Base-by-base conservation (phyloP, 2,888 invertebrate genomes). In the Drosophila anceps region DNA sequence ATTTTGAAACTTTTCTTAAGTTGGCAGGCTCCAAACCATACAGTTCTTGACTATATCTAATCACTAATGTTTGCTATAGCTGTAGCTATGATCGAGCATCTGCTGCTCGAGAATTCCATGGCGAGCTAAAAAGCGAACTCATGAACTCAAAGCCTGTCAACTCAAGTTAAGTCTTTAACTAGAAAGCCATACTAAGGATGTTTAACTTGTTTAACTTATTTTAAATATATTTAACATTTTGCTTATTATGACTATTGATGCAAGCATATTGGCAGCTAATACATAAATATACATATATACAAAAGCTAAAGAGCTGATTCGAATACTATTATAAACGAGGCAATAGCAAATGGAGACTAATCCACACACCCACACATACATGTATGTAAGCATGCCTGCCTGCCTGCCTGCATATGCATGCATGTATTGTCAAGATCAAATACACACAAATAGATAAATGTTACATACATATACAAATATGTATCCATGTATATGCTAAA, bases 381-480 rank as follows among this genome's bases (percentile, higher is more conserved):
- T 37, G 35, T 51, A 35, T 72, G n/a, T n/a, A n/a, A n/a, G n/a
- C n/a, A n/a, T n/a, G n/a, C n/a, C n/a, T n/a, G n/a, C n/a, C n/a
- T n/a, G n/a, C n/a, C n/a, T n/a, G 31, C 20, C 41, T 57, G 54
- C 8, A 10, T 24, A 51, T 48, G 31, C 55, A 37, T 73, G 54
- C 41, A 61, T 65, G 51, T 64, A 70, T 58, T 65, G 44, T 15
- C 33, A 43, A 13, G 27, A n/a, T 41, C 24, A 24, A 24, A 24
- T 4, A 24, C 53, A 50, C 4, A 13, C 33, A 31, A 18, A 44
- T 44, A 44, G 24, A 44, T 24, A 24, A 44, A 27, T 46, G 27
- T 27, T n/a, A 15, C 35, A 44, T 18, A 60, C 43, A 35, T 29
- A 54, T 43, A 27, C 9, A 15, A 18, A 10, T 18, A 41, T 18